phyloP scores from a whole-genome alignment of 2,797 vertebrate species.

The Melanotaenia nigrans region DNA sequence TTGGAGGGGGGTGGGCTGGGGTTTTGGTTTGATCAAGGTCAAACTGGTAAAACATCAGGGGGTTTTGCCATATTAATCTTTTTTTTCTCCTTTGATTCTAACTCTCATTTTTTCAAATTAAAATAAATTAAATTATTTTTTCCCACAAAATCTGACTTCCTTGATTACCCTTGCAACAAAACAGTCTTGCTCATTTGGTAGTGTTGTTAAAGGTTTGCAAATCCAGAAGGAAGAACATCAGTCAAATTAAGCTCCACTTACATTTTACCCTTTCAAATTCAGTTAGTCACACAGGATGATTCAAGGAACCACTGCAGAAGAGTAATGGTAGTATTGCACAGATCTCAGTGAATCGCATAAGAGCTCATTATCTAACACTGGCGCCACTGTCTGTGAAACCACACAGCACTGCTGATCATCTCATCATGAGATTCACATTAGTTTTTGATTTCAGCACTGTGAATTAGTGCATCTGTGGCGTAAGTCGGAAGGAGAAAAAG shows the following conservation, averaged over 20 bases:
- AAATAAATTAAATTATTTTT: conserved; percentile 46
- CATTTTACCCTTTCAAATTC: conserved; percentile 47
- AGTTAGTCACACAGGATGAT: conserved; percentile 55
- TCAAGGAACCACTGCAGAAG: conserved; percentile 52
- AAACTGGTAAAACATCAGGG: conserved; percentile 48
- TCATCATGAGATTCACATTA: conserved; percentile 71
- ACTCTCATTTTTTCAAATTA: conserved; percentile 38
- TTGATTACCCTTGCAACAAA: conserved; percentile 42
- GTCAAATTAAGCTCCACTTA: conserved; percentile 42
- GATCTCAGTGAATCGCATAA: conserved; percentile 62
- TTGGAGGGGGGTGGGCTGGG: conserved; percentile 28
- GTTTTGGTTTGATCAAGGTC: conserved; percentile 23
- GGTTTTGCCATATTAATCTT: conserved; percentile 34
- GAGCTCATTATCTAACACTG: conserved; percentile 65
- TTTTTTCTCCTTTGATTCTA: conserved; percentile 39
- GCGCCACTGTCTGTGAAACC: conserved; percentile 58
- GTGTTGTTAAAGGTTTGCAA: conserved; percentile 34
- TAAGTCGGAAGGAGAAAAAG: conserved; percentile 13
- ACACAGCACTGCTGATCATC: conserved; percentile 59
- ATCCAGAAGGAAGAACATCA: conserved; percentile 26
- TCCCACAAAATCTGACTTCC: conserved; percentile 36
- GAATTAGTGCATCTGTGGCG: conserved; percentile 6
- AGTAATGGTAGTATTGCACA: conserved; percentile 58
- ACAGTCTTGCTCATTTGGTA: conserved; percentile 23
- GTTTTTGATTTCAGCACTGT: conserved; percentile 51